Base-by-base conservation (phyloP, 2,113 vertebrate genomes). In the Lota lota region DNA sequence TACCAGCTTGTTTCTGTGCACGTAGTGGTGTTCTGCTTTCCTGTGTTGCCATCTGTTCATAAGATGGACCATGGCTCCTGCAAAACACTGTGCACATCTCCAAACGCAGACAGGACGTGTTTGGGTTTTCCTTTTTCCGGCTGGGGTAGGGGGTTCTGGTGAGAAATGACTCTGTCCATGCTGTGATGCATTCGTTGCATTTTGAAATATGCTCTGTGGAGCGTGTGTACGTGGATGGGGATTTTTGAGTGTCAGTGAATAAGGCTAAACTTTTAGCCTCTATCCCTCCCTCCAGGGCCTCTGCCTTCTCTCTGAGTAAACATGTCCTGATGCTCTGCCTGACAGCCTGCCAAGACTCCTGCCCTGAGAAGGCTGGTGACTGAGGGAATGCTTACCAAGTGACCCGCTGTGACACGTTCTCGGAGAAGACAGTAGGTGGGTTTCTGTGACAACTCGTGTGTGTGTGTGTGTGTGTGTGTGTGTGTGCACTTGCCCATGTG, bases 281-380 rank as follows among this genome's bases (percentile, higher is more conserved):
- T 69, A 40, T 47, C 40, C 40, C 2, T 68, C 75, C 57, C 74
- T 69, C 28, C 74, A 64, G 72, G 73, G 77, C 74, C 70, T 67
- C 21, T 0, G 20, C 33, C 12, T 70, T 81, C 61, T 77, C 61
- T 70, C 68, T 16, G 8, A 76, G 70, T 72, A 78, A 82, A 79
- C 76, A 83, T 72, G 71, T 78, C 22, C 61, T 64, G 17, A 74
- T 80, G 77, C 62, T 61, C 58, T 83, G 84, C 61, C 58, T 84
- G 84, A 84, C 79, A 80, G 70, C 66, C 57, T 67, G 69, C 74
- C 60, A 57, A 59, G 77, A 84, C 78, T 68, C 66, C 76, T 83
- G 77, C 72, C 79, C 87, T 11, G 75, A 70, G 70, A 54, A 56
- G 10, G 15, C 72, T 76, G 58, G 7, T 67, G 65, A 69, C 68